Base-by-base conservation (phyloP, 2,888 invertebrate species). In the Xiphydria camelus region DNA sequence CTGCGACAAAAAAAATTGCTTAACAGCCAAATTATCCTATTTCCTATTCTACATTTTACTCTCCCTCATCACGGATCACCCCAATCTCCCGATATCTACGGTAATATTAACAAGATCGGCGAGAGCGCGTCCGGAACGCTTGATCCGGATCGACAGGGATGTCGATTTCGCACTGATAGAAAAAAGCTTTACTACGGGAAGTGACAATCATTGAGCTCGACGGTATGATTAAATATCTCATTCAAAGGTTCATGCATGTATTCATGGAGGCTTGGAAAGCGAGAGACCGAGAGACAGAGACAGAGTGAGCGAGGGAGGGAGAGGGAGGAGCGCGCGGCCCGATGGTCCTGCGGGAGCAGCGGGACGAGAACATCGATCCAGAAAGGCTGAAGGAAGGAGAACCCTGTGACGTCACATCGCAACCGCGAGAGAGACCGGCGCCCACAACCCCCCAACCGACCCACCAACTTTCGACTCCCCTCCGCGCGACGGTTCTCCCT, bases 361-460 rank as follows among this genome's bases (percentile, higher is more conserved):
- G 34, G 26, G 25, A 26, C 23, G 25, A 38, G 36, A 43, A 43
- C 43, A 43, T 43, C 43, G 43, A 43, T 43, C 43, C 22, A 7
- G 21, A 32, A 19, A 44, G 38, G 43, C 37, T 31, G 43, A 29
- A n/a, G n/a, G 22, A 38, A 44, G 38, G 23, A 36, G 38, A 44
- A 37, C 19, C 20, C 36, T 37, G 38, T 44, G 43, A 44, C 38
- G 43, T 44, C 43, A 44, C 38, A 19, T 37, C 37, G 38, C 31
- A 21, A 44, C 43, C 43, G 32, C 38, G 43, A 44, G 43, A 20
- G 31, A 17, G 38, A 29, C 26, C 35, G 20, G 29, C 31, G 40
- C 29, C 40, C 31, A 40, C 40, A 25, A 29, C 36, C 42, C 29
- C 25, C 29, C 10, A 14, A 29, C 6, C 15, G 7, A 3, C 29